Percentiles rank a stretch among this genome's conserved stretches.
Evolutionary conservation across 1,140 invertebrate genomes (phyloP).

Genomic region (Eueides isabella): DNA sequence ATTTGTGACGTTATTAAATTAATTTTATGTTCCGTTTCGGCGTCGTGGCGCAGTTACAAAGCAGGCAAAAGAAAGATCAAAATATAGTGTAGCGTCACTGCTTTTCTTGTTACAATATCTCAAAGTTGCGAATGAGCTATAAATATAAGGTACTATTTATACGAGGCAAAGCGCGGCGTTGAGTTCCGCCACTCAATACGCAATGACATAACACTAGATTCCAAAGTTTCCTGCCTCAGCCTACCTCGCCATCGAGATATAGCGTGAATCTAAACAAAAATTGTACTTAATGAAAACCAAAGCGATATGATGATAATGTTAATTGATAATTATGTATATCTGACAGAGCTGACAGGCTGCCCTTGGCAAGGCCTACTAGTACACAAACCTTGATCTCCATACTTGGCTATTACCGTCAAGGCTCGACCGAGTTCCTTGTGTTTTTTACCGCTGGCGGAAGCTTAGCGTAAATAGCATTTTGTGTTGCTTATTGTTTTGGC

Average conservation of each 20-base stretch:
- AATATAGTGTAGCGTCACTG: not conserved
- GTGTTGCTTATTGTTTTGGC: not conserved
- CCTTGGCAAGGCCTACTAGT: conserved; percentile 10
- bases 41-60: not conserved
- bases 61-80: conserved; percentile 1
- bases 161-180: too few species aligned
- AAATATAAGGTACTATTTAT: too few species aligned
- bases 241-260: too few species aligned
- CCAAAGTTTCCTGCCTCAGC: too few species aligned
- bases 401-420: conserved; percentile 14
- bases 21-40: not conserved
- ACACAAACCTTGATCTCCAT: conserved; percentile 20
- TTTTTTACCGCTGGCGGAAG: conserved; percentile 30
- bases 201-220: too few species aligned
- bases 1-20: not conserved
- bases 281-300: not conserved
- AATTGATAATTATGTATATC: not conserved
- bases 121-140: not conserved
- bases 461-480: conserved; percentile 23
- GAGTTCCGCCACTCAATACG: too few species aligned
- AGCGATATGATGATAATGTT: not conserved
- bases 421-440: conserved; percentile 18
- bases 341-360: not conserved
- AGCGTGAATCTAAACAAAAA: too few species aligned
- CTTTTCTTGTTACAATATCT: not conserved